Evolutionary conservation across 2,888 invertebrate genomes (phyloP), one percentile per base, ranked within the genome.

Genomic region (Colletes collaris): DNA sequence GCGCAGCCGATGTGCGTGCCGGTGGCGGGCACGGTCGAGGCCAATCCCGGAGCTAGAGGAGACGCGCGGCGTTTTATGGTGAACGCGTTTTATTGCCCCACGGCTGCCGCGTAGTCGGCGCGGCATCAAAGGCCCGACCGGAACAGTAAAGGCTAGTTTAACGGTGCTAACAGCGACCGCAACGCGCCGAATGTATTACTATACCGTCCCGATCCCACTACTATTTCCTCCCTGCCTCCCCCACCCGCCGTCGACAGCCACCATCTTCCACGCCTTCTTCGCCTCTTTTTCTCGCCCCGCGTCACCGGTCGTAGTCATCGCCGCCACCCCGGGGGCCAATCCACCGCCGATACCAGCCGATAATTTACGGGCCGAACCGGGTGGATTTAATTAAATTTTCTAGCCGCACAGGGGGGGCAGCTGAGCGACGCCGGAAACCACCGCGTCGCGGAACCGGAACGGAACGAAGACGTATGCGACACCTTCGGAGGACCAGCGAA

Each of bases 141-240:
- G 89, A 89, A 89, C 89, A 89, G 89, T 90, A 91, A 92, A 91
- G 89, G 88, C 91, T 90, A 90, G 91, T 90, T 91, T 90, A 91
- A 90, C 91, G 90, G 91, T 89, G 91, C 90, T 90, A 92, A 91
- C 89, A 88, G 90, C 88, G 88, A 86, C 89, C 89, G 85, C 90
- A 90, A 91, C 89, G 89, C 88, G 85, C 59, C 71, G 87, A 91
- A 90, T 88, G 88, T 90, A 91, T 90, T 89, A 79, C 89, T 84
- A 84, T 83, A 85, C 86, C 72, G 74, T 13, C 65, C 27, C 60
- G 76, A 81, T 72, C 76, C 71, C 69, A 55, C 62, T 40, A 72
- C 77, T 79, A 6, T 40, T 79, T 79, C 71, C 78, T 63, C 58
- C 56, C 69, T 27, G 27, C 49, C 44, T 56, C 62, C 63, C 66